Base-by-base conservation (phyloP, 2,888 invertebrate genomes). In the Hirtodrosophila alboralis region DNA sequence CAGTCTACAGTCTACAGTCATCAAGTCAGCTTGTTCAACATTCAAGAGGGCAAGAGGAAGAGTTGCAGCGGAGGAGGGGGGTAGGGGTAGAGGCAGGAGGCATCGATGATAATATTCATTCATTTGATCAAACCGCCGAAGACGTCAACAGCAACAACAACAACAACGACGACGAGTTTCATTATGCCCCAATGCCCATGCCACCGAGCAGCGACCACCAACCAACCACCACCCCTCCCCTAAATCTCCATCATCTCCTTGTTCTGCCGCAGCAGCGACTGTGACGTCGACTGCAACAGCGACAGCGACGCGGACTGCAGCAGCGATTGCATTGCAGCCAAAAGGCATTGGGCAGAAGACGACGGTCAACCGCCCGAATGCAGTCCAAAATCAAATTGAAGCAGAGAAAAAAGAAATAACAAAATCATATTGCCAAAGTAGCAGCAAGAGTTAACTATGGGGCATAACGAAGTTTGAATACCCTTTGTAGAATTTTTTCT, bases 21-120 rank as follows among this genome's bases (percentile, higher is more conserved):
- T 84, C 81, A 84, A 84, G 79, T 81, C 71, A 73, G 71, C 75
- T 77, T 73, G 74, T 80, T 76, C 79, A 78, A 71, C 77, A 71
- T 75, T 67, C 70, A 66, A 77, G 73, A 59, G 49, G n/a, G 47
- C 7, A 23, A 23, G 14, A 13, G 10, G 16, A 13, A 4, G 26
- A 5, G n/a, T n/a, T n/a, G n/a, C n/a, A n/a, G n/a, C n/a, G n/a
- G n/a, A n/a, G n/a, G n/a, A n/a, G n/a, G n/a, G n/a, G n/a, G n/a
- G n/a, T n/a, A n/a, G n/a, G n/a, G n/a, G n/a, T n/a, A n/a, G n/a
- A n/a, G n/a, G n/a, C n/a, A n/a, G 14, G 28, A 49, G 75, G 70
- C 75, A 78, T 84, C 81, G 83, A 83, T 85, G 80, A 84, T 85
- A 77, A 86, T 84, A 84, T 86, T 87, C 86, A 86, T 86, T 86